phyloP scores from a whole-genome alignment of 2,888 invertebrate species.

The Hydrotaea cyrtoneurina region DNA sequence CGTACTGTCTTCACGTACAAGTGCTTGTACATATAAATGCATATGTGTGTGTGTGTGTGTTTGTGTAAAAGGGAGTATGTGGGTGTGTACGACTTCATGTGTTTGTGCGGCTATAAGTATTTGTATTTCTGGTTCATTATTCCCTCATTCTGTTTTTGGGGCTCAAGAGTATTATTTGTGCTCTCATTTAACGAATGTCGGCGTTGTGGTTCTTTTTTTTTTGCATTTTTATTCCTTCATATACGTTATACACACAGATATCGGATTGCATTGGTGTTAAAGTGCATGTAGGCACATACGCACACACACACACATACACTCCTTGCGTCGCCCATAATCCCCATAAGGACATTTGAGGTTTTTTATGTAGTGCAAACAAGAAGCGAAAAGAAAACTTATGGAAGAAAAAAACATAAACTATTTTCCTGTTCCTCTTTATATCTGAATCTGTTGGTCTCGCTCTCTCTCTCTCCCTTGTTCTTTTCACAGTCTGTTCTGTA shows the following conservation, averaged over 20 bases:
- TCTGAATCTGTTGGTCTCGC: not conserved
- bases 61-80: not conserved
- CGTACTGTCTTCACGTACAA: not conserved
- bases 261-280: no score
- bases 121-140: not conserved
- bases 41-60: not conserved
- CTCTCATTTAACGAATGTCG: constrained; percentile 51
- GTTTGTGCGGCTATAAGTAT: not conserved
- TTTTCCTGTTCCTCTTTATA: not conserved
- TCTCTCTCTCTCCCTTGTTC: no score
- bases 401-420: not conserved
- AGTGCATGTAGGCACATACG: not conserved
- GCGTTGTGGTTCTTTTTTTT: constrained; percentile 34
- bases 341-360: constrained; percentile 51
- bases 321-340: constrained; percentile 25
- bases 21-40: not conserved
- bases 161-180: constrained; percentile 57
- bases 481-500: no score
- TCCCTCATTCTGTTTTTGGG: constrained; percentile 8
- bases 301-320: not conserved
- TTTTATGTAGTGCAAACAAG: constrained; percentile 43
- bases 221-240: constrained; percentile 1
- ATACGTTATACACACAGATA: not conserved
- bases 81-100: not conserved
- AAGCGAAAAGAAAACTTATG: not conserved